phyloP scores from a whole-genome alignment of 2,113 vertebrate species.

The Pomatorhinus ruficollis region DNA sequence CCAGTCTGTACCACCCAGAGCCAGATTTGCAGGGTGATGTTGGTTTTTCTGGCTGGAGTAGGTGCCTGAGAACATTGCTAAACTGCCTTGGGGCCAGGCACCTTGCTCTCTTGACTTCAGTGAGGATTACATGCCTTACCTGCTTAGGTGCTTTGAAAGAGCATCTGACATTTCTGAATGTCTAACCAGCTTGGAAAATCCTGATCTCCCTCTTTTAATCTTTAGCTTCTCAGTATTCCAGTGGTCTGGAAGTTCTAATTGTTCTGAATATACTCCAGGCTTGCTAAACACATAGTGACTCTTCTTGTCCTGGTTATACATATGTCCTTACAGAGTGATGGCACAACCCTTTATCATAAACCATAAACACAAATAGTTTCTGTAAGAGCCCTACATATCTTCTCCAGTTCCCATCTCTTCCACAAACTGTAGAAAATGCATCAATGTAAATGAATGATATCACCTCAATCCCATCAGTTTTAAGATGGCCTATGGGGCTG shows the following conservation, averaged over 20 bases:
- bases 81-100: background rate
- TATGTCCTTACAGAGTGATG: background rate
- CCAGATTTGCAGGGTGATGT: background rate
- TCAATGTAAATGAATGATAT: background rate
- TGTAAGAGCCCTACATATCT: background rate
- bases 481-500: background rate
- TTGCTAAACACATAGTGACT: background rate
- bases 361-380: background rate
- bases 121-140: background rate
- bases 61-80: background rate
- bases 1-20: background rate
- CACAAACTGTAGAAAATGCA: background rate
- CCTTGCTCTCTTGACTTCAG: background rate
- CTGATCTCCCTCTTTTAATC: background rate
- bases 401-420: background rate
- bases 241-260: background rate
- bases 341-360: background rate
- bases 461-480: background rate
- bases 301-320: background rate
- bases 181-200: conserved; percentile 28
- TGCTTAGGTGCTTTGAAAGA: conserved; percentile 22
- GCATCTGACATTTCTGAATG: background rate
- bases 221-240: background rate
- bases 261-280: background rate
- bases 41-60: background rate